phyloP scores from a whole-genome alignment of 2,888 invertebrate species.

The Mylabris sibirica region DNA sequence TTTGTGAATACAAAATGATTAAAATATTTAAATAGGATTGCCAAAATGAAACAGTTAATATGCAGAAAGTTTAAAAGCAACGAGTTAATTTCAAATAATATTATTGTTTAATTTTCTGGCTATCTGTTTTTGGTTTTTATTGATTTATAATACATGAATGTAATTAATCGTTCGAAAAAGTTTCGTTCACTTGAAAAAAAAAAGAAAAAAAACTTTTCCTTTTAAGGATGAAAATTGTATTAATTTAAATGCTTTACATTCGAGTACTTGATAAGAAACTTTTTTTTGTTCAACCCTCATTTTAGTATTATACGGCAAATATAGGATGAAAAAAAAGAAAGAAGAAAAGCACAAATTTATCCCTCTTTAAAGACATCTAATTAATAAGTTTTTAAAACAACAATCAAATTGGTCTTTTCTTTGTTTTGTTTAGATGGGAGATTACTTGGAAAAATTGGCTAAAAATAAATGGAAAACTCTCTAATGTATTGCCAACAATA shows the following conservation, averaged over 20 bases:
- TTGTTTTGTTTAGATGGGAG: background rate
- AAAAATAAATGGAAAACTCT: background rate
- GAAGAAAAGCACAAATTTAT: background rate
- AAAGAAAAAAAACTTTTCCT: background rate
- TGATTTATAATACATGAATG: background rate
- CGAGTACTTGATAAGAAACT: constrained; percentile 10
- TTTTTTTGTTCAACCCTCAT: background rate
- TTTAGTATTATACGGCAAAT: background rate
- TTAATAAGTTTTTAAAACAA: background rate
- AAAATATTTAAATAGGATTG: constrained; percentile 29
- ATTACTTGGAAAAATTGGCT: background rate
- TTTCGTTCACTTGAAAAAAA: too few species aligned
- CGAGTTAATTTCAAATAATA: constrained; percentile 11
- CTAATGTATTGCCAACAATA: background rate
- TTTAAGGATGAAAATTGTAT: constrained; percentile 31
- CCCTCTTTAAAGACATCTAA: background rate
- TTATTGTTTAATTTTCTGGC: constrained; percentile 25
- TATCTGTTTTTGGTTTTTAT: background rate
- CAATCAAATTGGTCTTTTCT: background rate
- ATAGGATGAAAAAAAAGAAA: background rate
- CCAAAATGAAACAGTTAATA: constrained; percentile 29
- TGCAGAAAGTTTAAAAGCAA: constrained; percentile 28
- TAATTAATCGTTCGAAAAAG: background rate
- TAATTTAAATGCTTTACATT: constrained; percentile 36
- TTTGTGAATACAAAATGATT: constrained; percentile 30